These are phyloP conservation scores for Tenthredo livida DNA, from an alignment of 2,888 invertebrate species.

Conservation along the genomic window DNA sequence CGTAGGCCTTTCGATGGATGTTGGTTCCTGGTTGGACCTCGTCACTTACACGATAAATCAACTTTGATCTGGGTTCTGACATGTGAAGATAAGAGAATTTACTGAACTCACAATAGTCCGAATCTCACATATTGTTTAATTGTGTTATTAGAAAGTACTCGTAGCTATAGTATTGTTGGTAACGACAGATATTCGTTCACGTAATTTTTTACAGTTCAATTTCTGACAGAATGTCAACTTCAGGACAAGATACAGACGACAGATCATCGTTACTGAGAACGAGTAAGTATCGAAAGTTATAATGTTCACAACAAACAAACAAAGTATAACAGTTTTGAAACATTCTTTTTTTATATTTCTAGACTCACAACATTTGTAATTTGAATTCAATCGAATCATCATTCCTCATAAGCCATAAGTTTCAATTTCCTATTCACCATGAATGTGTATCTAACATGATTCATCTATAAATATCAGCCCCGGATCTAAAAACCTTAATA, in stretches of 20 bases:
- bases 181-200: neutral
- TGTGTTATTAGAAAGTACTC: neutral
- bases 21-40: neutral
- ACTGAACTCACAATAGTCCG: neutral
- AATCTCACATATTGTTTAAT: neutral
- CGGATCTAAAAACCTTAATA: neutral
- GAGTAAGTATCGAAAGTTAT: slow-evolving; percentile 6
- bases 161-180: neutral
- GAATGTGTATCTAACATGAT: neutral
- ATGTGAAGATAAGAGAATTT: neutral
- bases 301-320: neutral
- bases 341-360: too few relatives aligned
- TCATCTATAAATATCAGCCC: neutral
- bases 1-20: neutral
- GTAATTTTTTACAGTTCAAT: neutral
- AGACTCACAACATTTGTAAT: too few relatives aligned
- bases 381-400: too few relatives aligned
- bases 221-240: neutral
- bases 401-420: neutral
- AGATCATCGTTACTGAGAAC: neutral
- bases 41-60: neutral
- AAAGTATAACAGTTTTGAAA: neutral
- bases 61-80: neutral
- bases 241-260: neutral
- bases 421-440: neutral